Conservation (phyloP, 2,888 invertebrate genomes). For the Pterostichus niger region DNA sequence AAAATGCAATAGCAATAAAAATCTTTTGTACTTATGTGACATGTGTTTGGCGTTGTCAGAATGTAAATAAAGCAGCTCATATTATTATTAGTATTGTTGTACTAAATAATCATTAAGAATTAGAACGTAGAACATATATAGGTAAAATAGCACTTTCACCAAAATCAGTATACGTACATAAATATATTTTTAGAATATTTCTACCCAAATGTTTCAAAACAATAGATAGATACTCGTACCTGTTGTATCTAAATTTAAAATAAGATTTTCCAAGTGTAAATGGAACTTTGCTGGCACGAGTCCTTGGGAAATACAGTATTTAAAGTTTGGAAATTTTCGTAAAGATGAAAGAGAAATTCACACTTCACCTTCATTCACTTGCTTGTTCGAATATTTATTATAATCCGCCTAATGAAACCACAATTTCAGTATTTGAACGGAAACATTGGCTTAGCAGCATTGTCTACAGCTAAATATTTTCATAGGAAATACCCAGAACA, state of each 20-base stretch:
- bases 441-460: conserved; percentile 4
- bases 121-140: no score
- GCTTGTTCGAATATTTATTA: not conserved
- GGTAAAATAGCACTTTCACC: no score
- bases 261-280: conserved; percentile 1
- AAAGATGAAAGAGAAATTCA: conserved; percentile 23
- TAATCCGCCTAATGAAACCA: conserved; percentile 25
- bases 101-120: no score
- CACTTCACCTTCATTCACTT: conserved; percentile 16
- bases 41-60: no score
- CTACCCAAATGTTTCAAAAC: no score
- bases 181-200: no score
- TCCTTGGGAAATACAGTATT: conserved; percentile 37
- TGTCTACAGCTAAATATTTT: conserved; percentile 26
- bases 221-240: not conserved
- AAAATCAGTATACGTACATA: no score
- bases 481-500: conserved; percentile 25
- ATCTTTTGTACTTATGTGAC: no score
- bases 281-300: conserved; percentile 21
- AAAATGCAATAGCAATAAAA: no score
- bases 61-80: no score
- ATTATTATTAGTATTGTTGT: no score
- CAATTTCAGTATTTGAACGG: not conserved
- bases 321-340: conserved; percentile 21
- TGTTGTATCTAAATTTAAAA: not conserved